Base-by-base conservation (phyloP, 2,797 vertebrate species). In the Crenuchus spilurus region DNA sequence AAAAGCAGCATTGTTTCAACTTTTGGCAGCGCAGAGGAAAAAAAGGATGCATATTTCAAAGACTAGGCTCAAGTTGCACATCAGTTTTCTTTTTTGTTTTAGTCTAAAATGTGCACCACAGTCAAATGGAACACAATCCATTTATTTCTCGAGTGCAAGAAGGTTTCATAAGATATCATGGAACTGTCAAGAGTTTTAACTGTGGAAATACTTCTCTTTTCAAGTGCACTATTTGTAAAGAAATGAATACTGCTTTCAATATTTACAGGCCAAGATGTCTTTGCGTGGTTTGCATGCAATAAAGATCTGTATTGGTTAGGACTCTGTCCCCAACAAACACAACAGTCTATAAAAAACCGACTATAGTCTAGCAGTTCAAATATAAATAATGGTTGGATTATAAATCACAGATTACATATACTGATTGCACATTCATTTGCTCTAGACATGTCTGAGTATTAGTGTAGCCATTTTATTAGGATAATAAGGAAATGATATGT, bases 1-100 rank as follows among this genome's bases (percentile, higher is more conserved):
- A 80, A 78, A 84, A 84, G 79, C 72, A 30, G 72, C 77, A 81
- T 81, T 83, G 77, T 84, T 79, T 81, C 62, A 48, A 26, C 37
- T 28, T 80, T 81, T 79, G 80, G 83, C 76, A 82, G 74, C 48
- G 16, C 42, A 61, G 39, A 49, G 55, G 51, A 74, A 57, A 44
- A 57, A 44, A 9, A 8, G 52, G 61, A 77, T 67, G 63, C 62
- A 77, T 31, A 37, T 77, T 79, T 75, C 71, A 76, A 71, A 79
- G 62, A 58, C 57, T 44, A 26, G 37, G 44, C 61, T 84, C 70
- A 10, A 64, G 55, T 81, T 83, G 54, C 75, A 77, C 48, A 65
- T 52, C 18, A 72, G 71, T 54, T 60, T 72, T 70, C 60, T 60
- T 72, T 70, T 77, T 75, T 76, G 58, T 31, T 66, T 35, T 33